These are phyloP conservation scores for Centropus unirufus DNA, from an alignment of 2,113 vertebrate genomes.

Conservation along the genomic window DNA sequence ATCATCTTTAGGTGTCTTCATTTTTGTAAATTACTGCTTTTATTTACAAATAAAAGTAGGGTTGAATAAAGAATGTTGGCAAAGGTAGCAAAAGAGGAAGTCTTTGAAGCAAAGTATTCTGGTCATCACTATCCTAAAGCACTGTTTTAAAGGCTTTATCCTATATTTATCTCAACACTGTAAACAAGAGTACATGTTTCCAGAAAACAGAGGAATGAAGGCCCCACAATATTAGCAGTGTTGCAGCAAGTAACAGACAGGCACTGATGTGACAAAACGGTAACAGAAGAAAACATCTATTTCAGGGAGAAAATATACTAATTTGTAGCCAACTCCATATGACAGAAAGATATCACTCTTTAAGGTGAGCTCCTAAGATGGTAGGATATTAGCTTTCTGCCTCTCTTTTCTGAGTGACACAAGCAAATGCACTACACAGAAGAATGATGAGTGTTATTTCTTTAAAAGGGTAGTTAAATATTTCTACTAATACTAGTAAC, in stretches of 20 bases:
- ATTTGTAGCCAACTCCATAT: not conserved
- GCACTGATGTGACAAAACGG: conserved; percentile 20
- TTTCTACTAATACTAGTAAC: not conserved
- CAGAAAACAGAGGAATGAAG: not conserved
- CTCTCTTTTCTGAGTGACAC: not conserved
- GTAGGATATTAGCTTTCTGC: not conserved
- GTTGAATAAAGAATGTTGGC: not conserved
- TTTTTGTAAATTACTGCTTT: not conserved
- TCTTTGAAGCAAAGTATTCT: not conserved
- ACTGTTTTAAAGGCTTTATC: not conserved
- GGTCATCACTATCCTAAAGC: not conserved
- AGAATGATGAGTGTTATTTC: not conserved
- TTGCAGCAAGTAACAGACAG: not conserved
- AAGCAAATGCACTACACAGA: not conserved
- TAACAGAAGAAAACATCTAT: conserved; percentile 26
- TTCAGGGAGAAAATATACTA: conserved; percentile 31
- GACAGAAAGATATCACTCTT: not conserved
- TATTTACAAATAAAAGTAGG: not conserved
- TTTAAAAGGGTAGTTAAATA: not conserved
- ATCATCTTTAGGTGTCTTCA: not conserved
- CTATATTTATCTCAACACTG: not conserved
- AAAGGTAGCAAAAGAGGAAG: not conserved
- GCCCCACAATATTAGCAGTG: conserved; percentile 17
- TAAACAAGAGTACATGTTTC: conserved; percentile 16
- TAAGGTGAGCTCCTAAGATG: conserved; percentile 27